Evolutionary conservation across 1,140 invertebrate genomes (phyloP), one percentile per base, ranked within the genome.

Genomic region (Drosophila bocki): DNA sequence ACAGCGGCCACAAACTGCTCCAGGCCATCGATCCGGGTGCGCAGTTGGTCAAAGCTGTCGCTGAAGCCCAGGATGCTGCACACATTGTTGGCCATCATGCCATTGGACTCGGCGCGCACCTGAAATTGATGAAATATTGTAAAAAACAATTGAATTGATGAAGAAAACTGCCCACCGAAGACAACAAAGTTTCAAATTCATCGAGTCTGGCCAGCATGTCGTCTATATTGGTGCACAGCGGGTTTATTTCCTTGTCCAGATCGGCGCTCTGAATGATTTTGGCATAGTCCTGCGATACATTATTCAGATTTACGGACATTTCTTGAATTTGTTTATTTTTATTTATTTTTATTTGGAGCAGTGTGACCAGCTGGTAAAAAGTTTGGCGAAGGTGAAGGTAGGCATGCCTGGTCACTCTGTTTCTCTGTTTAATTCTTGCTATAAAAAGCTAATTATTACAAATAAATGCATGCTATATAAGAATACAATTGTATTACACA

Each of bases 161-260:
- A 11, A n/a, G 0, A 39, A 12, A 13, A 57, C 8, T 22, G 51
- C 78, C 22, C 42, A 87, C 83, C 7, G 83, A 87, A 9, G 79
- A 58, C 32, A 93, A 48, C 9, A 92, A 44, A 1, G 84, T 82
- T 60, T 93, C 92, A 41, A 93, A 88, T 54, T 93, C 92, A 42
- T 93, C 92, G 5, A 93, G 48, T 15, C 92, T 68, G 0, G 91
- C 76, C 56, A 92, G 77, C 78, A 92, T 92, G 39, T 93, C 92
- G 15, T 93, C 92, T 47, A 93, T 93, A 42, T 82, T 92, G 7
- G 58, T 85, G 67, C 91, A 92, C 5, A 93, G 76, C 1, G 92
- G 92, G 53, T 83, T 91, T 29, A 93, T 91, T 64, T 92, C 91
- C 39, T 56, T 79, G 2, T 84, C 85, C 53, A 91, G 60, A 60